These are phyloP conservation scores for Endomychus coccineus DNA, from an alignment of 2,888 invertebrate species.

Conservation along the genomic window DNA sequence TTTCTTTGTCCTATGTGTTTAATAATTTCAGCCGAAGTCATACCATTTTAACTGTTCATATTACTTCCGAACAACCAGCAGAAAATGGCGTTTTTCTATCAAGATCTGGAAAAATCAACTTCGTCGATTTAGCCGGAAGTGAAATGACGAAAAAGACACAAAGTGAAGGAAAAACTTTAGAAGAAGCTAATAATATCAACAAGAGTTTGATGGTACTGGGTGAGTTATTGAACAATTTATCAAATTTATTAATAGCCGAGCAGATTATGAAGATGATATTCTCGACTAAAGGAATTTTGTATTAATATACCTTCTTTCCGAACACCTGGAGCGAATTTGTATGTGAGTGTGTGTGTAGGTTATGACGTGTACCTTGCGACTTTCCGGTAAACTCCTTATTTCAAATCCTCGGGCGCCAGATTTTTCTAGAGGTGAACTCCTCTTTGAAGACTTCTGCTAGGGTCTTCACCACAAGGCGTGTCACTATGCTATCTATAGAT, in stretches of 20 bases:
- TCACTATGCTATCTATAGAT: no score
- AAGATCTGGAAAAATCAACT: slow-evolving; percentile 89
- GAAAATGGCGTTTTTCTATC: slow-evolving; percentile 79
- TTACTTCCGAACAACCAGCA: slow-evolving; percentile 76
- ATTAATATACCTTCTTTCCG: no score
- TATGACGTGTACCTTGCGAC: no score
- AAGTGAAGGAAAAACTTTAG: slow-evolving; percentile 78
- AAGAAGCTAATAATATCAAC: slow-evolving; percentile 94
- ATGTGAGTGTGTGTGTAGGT: no score
- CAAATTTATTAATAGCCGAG: background rate
- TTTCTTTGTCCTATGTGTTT: background rate
- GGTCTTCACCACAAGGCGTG: no score
- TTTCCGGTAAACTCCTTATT: no score
- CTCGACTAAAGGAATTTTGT: no score
- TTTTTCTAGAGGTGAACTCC: no score
- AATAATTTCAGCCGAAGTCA: slow-evolving; percentile 61
- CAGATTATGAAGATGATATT: no score
- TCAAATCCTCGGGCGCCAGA: no score
- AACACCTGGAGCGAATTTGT: no score
- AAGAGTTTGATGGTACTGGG: slow-evolving; percentile 91
- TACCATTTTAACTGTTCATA: slow-evolving; percentile 83
- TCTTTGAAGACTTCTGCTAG: no score
- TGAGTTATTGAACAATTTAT: slow-evolving; percentile 43
- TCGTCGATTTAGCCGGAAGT: slow-evolving; percentile 94
- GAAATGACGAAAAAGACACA: slow-evolving; percentile 91